Base-by-base conservation (phyloP, 23 tunicate genomes). In the Phallusia fumigata region DNA sequence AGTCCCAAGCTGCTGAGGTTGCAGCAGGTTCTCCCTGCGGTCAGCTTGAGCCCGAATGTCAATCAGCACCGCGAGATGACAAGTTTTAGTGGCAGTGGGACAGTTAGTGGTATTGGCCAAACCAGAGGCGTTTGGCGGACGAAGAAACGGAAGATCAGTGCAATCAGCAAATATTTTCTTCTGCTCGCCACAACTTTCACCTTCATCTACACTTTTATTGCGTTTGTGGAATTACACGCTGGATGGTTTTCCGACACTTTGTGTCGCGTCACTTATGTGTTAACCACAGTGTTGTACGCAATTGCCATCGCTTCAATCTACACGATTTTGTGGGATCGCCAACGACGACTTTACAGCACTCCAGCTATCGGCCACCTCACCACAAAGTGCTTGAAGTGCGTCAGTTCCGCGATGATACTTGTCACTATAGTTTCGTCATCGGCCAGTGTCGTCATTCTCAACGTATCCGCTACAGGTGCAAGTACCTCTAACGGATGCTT, bases 301-400 rank as follows among this genome's bases (percentile, higher is more conserved):
- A 21, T 28, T 30, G 77, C 45, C 6, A 74, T 74, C 8, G 77
- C n/a, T 30, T 32, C 77, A 32, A 30, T 74, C 22, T 28, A 74
- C 45, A 24, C 30, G 36, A 74, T 33, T 3, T 31, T 74, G 16
- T 74, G 77, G 77, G 36, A 74, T 74, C 77, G 77, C 35, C 77
- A 74, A 33, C 77, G 40, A 2, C 26, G 77, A 74, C 45, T 74
- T 32, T 74, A 74, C 77, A 32, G 10, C 22, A 74, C 77, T 31
- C 36, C 36, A 30, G 77, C 77, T 74, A 74, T 74, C 45, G 40
- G 77, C 3, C 77, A 74, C 13, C 77, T 74, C 35, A 74, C 77
- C 36, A 74, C 36, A 32, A 32, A 19, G 12, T 74, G 77, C 13
- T 74, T 74, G 77, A 32, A 33, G 36, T 6, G 6, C 5, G 77